Conservation (phyloP, 2,797 vertebrate species). For the Corythornis leucogaster region DNA sequence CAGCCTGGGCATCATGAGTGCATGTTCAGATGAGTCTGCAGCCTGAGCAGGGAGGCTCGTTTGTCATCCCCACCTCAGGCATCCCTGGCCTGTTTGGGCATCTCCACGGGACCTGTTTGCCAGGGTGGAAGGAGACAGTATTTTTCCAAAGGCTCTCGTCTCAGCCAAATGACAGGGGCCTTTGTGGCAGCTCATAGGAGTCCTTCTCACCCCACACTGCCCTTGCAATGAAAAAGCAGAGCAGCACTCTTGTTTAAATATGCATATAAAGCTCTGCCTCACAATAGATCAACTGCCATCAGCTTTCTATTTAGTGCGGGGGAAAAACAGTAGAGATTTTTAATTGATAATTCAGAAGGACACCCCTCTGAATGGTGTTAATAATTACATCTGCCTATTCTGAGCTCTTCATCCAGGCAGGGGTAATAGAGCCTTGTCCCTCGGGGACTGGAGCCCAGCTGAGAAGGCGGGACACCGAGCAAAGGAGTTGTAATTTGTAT, state of each 20-base stretch:
- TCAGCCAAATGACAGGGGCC: constrained; percentile 45
- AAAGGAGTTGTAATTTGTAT: constrained; percentile 93
- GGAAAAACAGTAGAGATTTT: constrained; percentile 71
- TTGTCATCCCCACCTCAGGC: constrained; percentile 14
- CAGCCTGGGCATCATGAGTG: no score
- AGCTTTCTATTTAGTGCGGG: constrained; percentile 41
- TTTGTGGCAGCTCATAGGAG: constrained; percentile 66
- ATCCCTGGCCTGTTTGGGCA: constrained; percentile 15
- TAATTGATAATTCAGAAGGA: constrained; percentile 75
- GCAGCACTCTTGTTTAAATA: constrained; percentile 53
- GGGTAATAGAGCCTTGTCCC: constrained; percentile 67
- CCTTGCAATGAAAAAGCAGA: constrained; percentile 41
- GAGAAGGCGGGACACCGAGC: constrained; percentile 79
- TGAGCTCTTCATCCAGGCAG: constrained; percentile 67
- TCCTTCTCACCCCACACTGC: constrained; percentile 54
- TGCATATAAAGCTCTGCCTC: constrained; percentile 58
- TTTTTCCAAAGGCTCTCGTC: constrained; percentile 49
- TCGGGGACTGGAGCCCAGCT: constrained; percentile 71
- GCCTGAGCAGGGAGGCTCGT: not conserved
- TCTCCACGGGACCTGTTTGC: constrained; percentile 70
- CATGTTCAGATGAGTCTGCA: no score
- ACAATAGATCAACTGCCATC: constrained; percentile 63
- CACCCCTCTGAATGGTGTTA: constrained; percentile 66
- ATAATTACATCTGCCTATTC: constrained; percentile 71
- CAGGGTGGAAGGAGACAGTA: constrained; percentile 50